Base-by-base conservation (phyloP, 2,888 invertebrate genomes). In the Horisme vitalbata region DNA sequence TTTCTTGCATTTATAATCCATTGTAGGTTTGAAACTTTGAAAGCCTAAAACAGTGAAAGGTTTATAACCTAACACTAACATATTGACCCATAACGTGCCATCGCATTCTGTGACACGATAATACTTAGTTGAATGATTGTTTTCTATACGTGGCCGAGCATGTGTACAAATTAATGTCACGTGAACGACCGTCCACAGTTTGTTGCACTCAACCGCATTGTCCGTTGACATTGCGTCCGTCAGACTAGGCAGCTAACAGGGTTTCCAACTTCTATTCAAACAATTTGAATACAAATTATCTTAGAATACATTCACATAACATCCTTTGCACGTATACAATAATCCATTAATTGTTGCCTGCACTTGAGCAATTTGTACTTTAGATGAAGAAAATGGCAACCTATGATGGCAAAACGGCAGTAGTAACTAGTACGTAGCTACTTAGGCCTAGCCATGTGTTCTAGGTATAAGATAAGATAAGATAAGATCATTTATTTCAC, bases 181-280 rank as follows among this genome's bases (percentile, higher is more conserved):
- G 76, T 75, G 78, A 77, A 76, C 66, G 75, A 71, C 71, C 77
- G 71, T 68, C 63, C 61, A 57, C 58, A 79, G 83, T 84, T 83
- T 83, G 78, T 82, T 83, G 85, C 81, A 78, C 82, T 71, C 73
- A 63, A 63, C 58, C 64, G 59, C 57, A 55, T 64, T 79, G 82
- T 74, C 71, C 77, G 78, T 75, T 85, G 86, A 85, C 86, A 84
- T 73, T 75, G 57, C 65, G 53, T 59, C 59, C 57, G 62, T 67
- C 64, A 63, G 56, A 39, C 39, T 31, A 12, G 30, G 9, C 38
- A 35, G 26, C 13, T 4, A 10, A 13, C 47, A 39, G 43, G 43
- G 48, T 38, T 48, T 26, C 48, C 43, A 43, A 44, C 43, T 38
- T 41, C 31, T 13, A 28, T 37, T 20, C 37, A 28, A 37, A 37